Base-by-base conservation (phyloP, 2,797 vertebrate genomes). In the Rallus crepitans region DNA sequence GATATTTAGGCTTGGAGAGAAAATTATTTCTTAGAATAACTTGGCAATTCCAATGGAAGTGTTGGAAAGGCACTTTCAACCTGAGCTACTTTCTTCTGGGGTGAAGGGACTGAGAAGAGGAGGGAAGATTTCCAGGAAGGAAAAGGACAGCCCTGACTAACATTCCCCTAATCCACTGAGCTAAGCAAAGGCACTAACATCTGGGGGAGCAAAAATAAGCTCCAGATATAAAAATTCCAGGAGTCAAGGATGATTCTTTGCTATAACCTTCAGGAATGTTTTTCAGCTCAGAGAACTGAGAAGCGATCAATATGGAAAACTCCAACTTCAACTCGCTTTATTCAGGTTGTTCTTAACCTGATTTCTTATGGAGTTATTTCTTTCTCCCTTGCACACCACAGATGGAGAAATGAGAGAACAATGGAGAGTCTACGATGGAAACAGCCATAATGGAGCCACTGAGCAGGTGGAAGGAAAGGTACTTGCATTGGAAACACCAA, bases 401-500 rank as follows among this genome's bases (percentile, higher is more conserved):
- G 72, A 6, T 37, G 73, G 23, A 50, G 53, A 50, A 42, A 45
- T 3, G 6, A 24, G 19, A 61, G 57, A 40, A 39, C 59, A 50
- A 2, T 0, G 1, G 52, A 30, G 17, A 8, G 37, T 31, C 8
- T 60, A 31, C 53, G 13, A 3, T 0, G 2, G 27, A 3, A 77
- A 11, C 0, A 10, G 39, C 50, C n/a, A 11, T 0, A 56, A 24
- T 0, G 0, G 33, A 45, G 17, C 15, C 48, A 56, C 7, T 3
- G 52, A 18, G n/a, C 18, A 57, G 40, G 27, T 8, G 30, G 24
- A 11, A 55, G 45, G 11, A 65, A 33, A n/a, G 35, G 31, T 11
- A 28, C 50, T 9, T 52, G 50, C 15, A 52, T 28, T 28, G 27
- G 25, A 27, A 52, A 52, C 15, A 52, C 25, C 25, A 16, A 27